These are phyloP conservation scores for Pachycephala philippinensis DNA, from an alignment of 2,113 vertebrate genomes.

Conservation along the genomic window DNA sequence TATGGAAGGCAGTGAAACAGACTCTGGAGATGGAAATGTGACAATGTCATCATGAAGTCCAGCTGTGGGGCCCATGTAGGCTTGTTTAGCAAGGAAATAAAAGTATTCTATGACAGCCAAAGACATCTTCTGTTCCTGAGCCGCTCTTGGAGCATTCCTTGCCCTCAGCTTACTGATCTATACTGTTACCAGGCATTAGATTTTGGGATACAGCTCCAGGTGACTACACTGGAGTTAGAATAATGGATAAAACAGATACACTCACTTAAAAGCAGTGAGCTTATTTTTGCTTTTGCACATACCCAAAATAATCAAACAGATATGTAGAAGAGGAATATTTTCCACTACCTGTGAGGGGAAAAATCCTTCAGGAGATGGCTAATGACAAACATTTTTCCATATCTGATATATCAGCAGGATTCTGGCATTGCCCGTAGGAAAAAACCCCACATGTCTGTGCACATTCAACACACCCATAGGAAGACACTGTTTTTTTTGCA, in stretches of 20 bases:
- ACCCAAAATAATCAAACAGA: neutral
- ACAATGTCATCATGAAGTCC: neutral
- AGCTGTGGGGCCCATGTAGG: neutral
- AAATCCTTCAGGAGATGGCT: slow-evolving; percentile 18
- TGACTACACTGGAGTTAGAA: neutral
- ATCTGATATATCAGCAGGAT: slow-evolving; percentile 30
- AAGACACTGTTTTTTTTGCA: neutral
- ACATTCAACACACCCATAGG: slow-evolving; percentile 1
- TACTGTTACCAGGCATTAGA: neutral
- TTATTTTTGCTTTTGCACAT: neutral
- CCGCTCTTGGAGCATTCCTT: neutral
- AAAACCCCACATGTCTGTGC: slow-evolving; percentile 29
- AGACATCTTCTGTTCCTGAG: neutral
- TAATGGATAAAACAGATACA: neutral
- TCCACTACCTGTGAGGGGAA: slow-evolving; percentile 26
- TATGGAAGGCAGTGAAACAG: neutral
- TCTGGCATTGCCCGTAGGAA: slow-evolving; percentile 41
- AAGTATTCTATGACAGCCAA: neutral
- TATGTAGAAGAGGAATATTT: slow-evolving; percentile 25
- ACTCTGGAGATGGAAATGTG: neutral
- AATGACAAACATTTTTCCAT: slow-evolving; percentile 31
- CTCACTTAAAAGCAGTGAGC: neutral
- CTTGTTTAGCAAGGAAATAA: neutral
- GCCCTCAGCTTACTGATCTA: neutral
- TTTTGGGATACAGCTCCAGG: neutral